Evolutionary conservation across 2,113 vertebrate species (phyloP).

Genomic region (Charadrius vociferus): DNA sequence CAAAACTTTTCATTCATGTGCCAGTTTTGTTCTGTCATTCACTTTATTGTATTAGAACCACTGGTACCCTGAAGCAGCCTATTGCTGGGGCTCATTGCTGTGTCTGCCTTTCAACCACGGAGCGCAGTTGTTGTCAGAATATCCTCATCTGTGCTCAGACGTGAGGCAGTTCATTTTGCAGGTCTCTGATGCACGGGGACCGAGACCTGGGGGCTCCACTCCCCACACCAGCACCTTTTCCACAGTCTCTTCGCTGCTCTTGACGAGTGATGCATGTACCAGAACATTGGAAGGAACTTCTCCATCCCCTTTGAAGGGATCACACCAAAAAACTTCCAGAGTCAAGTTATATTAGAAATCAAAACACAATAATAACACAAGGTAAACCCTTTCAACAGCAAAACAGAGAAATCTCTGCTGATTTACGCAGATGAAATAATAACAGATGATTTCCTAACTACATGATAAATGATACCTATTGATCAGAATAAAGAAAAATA

Average conservation of each 20-base stretch:
- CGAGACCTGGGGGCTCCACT: neutral
- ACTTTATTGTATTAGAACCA: neutral
- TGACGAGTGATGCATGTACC: rapidly evolving
- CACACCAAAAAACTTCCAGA: neutral
- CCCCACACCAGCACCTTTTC: neutral
- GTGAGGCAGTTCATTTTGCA: neutral
- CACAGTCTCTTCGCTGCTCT: neutral
- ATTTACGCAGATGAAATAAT: neutral
- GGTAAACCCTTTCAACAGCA: neutral
- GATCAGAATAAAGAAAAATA: neutral
- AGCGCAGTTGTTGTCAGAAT: neutral
- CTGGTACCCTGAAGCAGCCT: neutral
- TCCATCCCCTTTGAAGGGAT: neutral
- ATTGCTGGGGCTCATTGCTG: neutral
- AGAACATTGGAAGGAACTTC: neutral
- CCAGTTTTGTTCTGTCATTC: neutral
- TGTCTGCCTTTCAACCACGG: neutral
- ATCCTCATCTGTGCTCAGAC: neutral
- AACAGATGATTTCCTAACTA: neutral
- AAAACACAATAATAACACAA: neutral
- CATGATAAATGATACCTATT: neutral
- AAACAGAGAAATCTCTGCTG: neutral
- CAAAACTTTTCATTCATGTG: too few species aligned
- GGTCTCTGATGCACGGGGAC: neutral
- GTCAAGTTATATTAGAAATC: neutral